phyloP scores from a whole-genome alignment of 2,888 invertebrate genomes.

The Sinelater perroti region DNA sequence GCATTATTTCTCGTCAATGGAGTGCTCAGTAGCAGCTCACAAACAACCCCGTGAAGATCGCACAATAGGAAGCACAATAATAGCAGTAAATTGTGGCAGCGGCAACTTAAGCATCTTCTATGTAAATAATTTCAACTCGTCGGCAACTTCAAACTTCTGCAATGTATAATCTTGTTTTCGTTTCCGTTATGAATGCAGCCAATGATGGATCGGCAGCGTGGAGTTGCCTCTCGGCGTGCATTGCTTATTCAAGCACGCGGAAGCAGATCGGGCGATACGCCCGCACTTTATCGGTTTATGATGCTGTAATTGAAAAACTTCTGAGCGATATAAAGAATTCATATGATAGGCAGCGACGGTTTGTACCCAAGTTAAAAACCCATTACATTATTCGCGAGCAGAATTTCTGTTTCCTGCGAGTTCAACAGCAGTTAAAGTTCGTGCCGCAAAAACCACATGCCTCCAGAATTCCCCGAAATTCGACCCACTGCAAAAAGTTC shows the following conservation, averaged over 20 bases:
- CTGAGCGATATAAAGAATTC: conserved; percentile 13
- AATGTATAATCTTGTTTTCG: not conserved
- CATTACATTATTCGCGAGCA: conserved; percentile 20
- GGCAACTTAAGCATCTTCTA: too few species aligned
- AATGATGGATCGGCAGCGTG: not conserved
- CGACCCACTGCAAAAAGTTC: conserved; percentile 39
- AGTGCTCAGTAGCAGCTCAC: too few species aligned
- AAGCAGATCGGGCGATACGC: not conserved
- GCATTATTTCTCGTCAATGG: too few species aligned
- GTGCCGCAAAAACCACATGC: conserved; percentile 37
- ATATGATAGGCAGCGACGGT: conserved; percentile 14
- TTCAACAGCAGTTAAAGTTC: conserved; percentile 34
- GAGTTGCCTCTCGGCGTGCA: not conserved
- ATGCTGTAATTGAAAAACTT: conserved; percentile 24
- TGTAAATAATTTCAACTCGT: not conserved
- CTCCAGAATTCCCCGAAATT: conserved; percentile 40
- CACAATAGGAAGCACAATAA: too few species aligned
- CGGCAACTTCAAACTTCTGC: not conserved
- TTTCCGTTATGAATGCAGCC: not conserved
- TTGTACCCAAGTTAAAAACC: conserved; percentile 23
- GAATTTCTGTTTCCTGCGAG: conserved; percentile 33
- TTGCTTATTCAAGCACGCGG: not conserved
- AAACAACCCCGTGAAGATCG: too few species aligned
- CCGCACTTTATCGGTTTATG: conserved; percentile 18
- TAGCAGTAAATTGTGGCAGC: too few species aligned